Evolutionary conservation across 2,797 vertebrate genomes (phyloP), one percentile per base, ranked within the genome.

Genomic region (Diglossa cyanea): DNA sequence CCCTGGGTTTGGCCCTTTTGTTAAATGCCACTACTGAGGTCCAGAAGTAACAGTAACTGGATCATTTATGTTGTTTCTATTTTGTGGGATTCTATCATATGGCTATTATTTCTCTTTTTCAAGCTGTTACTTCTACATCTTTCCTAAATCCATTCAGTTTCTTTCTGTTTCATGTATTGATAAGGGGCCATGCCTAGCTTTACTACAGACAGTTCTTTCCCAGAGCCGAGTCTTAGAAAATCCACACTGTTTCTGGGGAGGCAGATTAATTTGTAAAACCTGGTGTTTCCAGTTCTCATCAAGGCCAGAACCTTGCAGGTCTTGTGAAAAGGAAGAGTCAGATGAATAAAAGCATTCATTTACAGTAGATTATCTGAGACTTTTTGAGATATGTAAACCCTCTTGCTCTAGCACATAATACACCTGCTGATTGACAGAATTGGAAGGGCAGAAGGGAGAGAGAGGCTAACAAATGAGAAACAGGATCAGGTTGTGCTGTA

Each of bases 321-420:
- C 68, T 33, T 81, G 24, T 68, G 48, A 55, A 77, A 75, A 87
- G 39, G 37, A 65, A 85, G 39, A 71, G 30, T 37, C 16, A 13
- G 33, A 40, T 72, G 90, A 95, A 90, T 94, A 77, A 92, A 94
- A 92, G 18, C 58, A 68, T 81, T 61, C 4, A 76, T 86, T 93
- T 93, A 72, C 54, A 58, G 54, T 62, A 86, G 79, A 65, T 88
- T 80, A 57, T 79, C 33, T 57, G 57, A 83, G 70, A 61, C 79
- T 86, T 50, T 40, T 23, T 84, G 79, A 83, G 53, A 61, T 70
- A 55, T 28, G 35, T 86, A 83, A 93, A 58, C 70, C n/a, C 35
- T 84, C 44, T 71, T 90, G 42, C 66, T 94, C 77, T 73, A 72
- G 42, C 70, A 55, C 20, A 28, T 81, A 82, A 73, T 74, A 50